These are phyloP conservation scores for Ascaphus truei DNA, from an alignment of 2,113 vertebrate genomes.

Conservation along the genomic window DNA sequence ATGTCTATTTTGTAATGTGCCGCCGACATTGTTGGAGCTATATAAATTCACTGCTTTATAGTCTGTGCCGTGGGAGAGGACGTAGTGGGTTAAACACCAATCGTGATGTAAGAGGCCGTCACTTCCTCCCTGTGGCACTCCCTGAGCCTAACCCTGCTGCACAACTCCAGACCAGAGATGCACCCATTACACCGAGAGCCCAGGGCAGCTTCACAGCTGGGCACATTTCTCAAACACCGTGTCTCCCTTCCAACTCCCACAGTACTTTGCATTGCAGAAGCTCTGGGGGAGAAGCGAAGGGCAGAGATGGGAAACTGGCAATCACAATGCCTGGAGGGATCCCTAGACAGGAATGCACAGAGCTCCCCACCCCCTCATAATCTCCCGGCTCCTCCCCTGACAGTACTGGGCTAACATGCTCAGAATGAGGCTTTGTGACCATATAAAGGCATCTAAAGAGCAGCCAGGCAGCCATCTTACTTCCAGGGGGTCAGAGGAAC, in stretches of 20 bases:
- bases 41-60: too few relatives aligned
- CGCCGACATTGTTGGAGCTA: too few relatives aligned
- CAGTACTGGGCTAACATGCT: not conserved
- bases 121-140: conserved; percentile 27
- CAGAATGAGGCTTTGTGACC: conserved; percentile 29
- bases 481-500: not conserved
- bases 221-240: too few relatives aligned
- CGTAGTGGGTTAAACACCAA: too few relatives aligned
- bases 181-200: not conserved
- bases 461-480: conserved; percentile 1
- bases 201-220: too few relatives aligned
- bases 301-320: too few relatives aligned
- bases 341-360: not conserved
- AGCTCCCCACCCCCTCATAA: not conserved
- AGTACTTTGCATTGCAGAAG: too few relatives aligned
- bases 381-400: not conserved
- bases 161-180: conserved; percentile 3
- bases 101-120: too few relatives aligned
- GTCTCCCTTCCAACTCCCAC: too few relatives aligned
- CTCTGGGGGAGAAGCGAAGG: too few relatives aligned
- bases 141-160: conserved; percentile 4
- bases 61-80: too few relatives aligned
- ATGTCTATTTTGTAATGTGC: too few relatives aligned
- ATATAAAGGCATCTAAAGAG: conserved; percentile 24
- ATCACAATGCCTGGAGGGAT: not conserved